Evolutionary conservation across 2,113 vertebrate species (phyloP).

Genomic region (Cinclus mexicanus): DNA sequence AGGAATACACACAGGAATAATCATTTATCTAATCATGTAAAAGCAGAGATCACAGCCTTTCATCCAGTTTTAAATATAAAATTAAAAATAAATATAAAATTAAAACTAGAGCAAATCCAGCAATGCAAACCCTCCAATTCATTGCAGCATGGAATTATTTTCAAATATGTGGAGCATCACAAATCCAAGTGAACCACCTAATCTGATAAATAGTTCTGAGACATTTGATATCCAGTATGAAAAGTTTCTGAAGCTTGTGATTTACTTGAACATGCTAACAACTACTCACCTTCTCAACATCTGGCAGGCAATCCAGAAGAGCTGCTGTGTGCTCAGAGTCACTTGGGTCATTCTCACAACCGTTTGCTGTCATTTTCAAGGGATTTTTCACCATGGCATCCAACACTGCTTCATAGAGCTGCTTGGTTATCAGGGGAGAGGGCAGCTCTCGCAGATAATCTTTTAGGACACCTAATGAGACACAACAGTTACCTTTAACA

Average conservation of each 20-base stretch:
- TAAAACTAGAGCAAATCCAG: not conserved
- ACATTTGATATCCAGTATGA: not conserved
- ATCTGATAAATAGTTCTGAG: not conserved
- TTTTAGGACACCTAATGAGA: constrained; percentile 89
- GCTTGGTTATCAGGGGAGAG: constrained; percentile 91
- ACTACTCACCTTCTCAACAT: constrained; percentile 87
- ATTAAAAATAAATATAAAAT: not conserved
- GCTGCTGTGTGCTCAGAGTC: constrained; percentile 85
- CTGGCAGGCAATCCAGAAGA: constrained; percentile 88
- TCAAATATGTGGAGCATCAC: not conserved
- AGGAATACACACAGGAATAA: not conserved
- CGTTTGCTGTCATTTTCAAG: constrained; percentile 81
- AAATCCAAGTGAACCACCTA: not conserved
- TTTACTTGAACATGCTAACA: not conserved
- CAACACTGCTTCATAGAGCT: constrained; percentile 91
- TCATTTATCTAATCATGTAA: not conserved
- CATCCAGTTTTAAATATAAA: not conserved
- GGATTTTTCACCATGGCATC: constrained; percentile 88
- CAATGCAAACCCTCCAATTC: not conserved
- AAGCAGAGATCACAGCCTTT: not conserved
- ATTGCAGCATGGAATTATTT: not conserved
- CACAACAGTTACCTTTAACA: not conserved
- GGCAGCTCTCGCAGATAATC: constrained; percentile 96
- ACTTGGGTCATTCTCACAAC: constrained; percentile 86
- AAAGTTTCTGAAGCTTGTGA: not conserved